Evolutionary conservation across 2,113 vertebrate genomes (phyloP), one percentile per base, ranked within the genome.

Genomic region (Todiramphus saurophagus): DNA sequence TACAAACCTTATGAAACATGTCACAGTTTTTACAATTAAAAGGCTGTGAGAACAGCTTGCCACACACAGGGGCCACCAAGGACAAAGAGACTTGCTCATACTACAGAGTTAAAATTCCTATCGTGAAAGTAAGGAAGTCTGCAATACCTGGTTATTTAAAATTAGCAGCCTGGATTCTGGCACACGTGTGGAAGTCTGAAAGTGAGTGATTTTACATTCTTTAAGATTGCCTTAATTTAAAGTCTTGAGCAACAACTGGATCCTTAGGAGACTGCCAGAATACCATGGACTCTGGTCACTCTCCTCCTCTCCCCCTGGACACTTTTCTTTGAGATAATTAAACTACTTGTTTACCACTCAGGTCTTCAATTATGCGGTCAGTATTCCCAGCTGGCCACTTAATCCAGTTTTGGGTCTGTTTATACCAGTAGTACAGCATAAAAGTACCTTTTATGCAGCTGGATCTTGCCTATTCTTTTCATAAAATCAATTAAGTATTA

Each of bases 401-500:
- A 96, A 89, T 91, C 56, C 53, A 87, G 69, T 90, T 96, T 94
- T 30, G 59, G 50, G 58, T 13, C 88, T 87, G 33, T 72, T 95
- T 94, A 89, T 78, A 76, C 44, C 58, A 69, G 56, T 58, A 72
- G 39, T 68, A 70, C 64, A 76, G 62, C 90, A 72, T 58, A 86
- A 92, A 93, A 69, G 11, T 66, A 83, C 28, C 41, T 83, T 80
- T 94, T 59, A 50, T 77, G 60, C 43, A 77, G 39, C 44, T 89
- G 28, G 16, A 74, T 83, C 59, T 77, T 87, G 75, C 53, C 53
- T 62, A 58, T n/a, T 73, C 28, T 69, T 68, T 68, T 87, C 77
- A 88, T 81, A 87, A 94, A 93, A 94, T 91, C 73, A 93, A 59
- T 95, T 89, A 96, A 68, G 59, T 44, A 50, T 87, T 93, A 78